These are phyloP conservation scores for Brachypteracias leptosomus DNA, from an alignment of 2,113 vertebrate genomes.

Conservation along the genomic window DNA sequence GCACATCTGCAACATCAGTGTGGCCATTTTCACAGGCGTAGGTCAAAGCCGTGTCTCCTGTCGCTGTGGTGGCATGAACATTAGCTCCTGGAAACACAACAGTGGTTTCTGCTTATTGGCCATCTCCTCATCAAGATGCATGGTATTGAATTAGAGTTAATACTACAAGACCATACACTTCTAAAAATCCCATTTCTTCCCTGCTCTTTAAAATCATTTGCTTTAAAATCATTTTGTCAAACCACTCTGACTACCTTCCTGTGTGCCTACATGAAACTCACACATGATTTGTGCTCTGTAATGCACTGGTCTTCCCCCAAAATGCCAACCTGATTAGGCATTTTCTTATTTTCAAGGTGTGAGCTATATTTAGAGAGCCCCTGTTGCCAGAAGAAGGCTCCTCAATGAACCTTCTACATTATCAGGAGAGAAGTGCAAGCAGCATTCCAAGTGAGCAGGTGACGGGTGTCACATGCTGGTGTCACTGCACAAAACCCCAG, in stretches of 20 bases:
- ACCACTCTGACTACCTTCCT: background rate
- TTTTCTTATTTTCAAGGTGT: background rate
- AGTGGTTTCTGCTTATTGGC: background rate
- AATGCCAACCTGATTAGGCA: background rate
- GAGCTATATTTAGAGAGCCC: background rate
- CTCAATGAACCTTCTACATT: background rate
- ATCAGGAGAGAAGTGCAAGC: background rate
- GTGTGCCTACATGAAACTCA: background rate
- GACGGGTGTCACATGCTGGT: background rate
- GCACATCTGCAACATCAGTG: constrained; percentile 95
- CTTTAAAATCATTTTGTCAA: background rate
- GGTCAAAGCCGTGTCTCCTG: constrained; percentile 94
- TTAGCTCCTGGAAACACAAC: constrained; percentile 84
- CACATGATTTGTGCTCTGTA: rapidly evolving
- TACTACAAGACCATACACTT: background rate
- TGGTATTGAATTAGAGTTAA: background rate
- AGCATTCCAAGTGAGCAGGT: background rate
- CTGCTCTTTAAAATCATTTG: background rate
- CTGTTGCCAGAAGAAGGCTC: background rate
- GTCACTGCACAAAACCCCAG: background rate
- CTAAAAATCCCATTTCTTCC: background rate
- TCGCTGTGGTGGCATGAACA: constrained; percentile 97
- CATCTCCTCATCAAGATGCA: background rate
- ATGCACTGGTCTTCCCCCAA: background rate
- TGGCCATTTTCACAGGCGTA: constrained; percentile 99